Conservation (phyloP, 2,113 vertebrate species). For the Gopherus flavomarginatus region DNA sequence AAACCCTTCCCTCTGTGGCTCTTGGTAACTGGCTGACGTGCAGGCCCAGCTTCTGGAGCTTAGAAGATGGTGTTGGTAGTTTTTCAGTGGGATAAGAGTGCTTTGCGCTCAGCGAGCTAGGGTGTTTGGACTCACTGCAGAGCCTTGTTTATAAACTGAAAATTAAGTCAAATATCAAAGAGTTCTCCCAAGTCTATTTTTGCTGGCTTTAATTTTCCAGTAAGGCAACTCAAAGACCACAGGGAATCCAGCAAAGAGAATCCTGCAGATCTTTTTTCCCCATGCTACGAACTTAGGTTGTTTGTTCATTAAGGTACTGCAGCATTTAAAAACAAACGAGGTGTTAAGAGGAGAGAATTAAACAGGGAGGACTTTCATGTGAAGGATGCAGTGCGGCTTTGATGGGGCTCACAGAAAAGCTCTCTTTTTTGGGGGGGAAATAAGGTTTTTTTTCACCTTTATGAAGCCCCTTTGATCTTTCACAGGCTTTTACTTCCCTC, state of each 20-base stretch:
- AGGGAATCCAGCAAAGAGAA: neutral
- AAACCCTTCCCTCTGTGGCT: neutral
- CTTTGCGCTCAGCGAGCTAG: neutral
- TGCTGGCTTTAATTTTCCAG: neutral
- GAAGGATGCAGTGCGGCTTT: slow-evolving; percentile 13
- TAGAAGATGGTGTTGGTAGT: too few relatives aligned
- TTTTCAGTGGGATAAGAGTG: neutral
- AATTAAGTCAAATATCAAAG: neutral
- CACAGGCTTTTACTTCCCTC: neutral
- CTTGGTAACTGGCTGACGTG: neutral
- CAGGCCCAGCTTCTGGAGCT: neutral
- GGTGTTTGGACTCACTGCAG: neutral
- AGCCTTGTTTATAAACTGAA: neutral
- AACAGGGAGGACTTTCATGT: slow-evolving; percentile 48
- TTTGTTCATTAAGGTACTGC: slow-evolving; percentile 36
- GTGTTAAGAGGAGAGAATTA: slow-evolving; percentile 42
- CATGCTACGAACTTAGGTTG: neutral
- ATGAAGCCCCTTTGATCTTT: slow-evolving; percentile 19
- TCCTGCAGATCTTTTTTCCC: neutral
- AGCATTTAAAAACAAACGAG: slow-evolving; percentile 32
- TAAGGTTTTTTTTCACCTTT: neutral
- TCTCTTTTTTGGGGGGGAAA: slow-evolving; percentile 24
- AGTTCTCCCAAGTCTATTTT: accelerated
- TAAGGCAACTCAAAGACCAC: neutral
- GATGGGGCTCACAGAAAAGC: slow-evolving; percentile 30